A percentile compares a stretch with the other conserved stretches of the same genome.
These are phyloP conservation scores for Andrena praecox DNA, from an alignment of 2,888 invertebrate genomes.

Conservation along the genomic window DNA sequence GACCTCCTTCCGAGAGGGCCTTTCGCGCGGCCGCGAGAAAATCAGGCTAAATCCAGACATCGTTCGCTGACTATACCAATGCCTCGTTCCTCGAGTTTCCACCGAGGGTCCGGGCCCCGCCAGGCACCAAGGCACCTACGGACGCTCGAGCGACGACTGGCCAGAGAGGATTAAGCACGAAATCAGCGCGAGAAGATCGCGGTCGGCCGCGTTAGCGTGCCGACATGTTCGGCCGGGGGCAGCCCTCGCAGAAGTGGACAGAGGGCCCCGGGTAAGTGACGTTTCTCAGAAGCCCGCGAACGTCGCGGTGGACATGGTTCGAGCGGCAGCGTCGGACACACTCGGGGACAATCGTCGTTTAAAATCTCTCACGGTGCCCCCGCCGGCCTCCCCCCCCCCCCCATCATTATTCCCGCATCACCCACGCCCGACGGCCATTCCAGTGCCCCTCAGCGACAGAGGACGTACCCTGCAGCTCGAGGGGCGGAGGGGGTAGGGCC, in stretches of 20 bases:
- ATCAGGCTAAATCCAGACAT: too few relatives aligned
- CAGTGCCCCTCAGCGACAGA: conserved; percentile 16
- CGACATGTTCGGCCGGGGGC: conserved; percentile 24
- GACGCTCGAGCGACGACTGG: neutral
- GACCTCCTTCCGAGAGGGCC: neutral
- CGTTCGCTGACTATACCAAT: too few relatives aligned
- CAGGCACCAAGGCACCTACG: too few relatives aligned
- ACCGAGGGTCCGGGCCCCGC: too few relatives aligned
- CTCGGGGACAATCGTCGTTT: conserved; percentile 69
- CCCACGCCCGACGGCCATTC: conserved; percentile 66
- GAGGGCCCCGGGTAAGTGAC: conserved; percentile 58
- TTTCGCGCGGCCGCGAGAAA: neutral
- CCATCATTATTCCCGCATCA: conserved; percentile 72
- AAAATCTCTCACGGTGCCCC: conserved; percentile 68
- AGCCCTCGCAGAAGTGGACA: conserved; percentile 18
- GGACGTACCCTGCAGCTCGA: conserved; percentile 12
- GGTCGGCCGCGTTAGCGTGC: conserved; percentile 37
- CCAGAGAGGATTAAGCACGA: conserved; percentile 1
- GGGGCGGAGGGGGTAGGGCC: conserved; percentile 46
- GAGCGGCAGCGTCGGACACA: conserved; percentile 30
- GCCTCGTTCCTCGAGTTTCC: too few relatives aligned
- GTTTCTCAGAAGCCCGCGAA: conserved; percentile 68
- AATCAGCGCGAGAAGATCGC: conserved; percentile 24
- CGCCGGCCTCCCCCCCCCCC: conserved; percentile 31
- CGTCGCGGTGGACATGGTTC: conserved; percentile 40